Base-by-base conservation (phyloP, 53 echinoderm and acorn worm genomes). In the Astropecten irregularis region DNA sequence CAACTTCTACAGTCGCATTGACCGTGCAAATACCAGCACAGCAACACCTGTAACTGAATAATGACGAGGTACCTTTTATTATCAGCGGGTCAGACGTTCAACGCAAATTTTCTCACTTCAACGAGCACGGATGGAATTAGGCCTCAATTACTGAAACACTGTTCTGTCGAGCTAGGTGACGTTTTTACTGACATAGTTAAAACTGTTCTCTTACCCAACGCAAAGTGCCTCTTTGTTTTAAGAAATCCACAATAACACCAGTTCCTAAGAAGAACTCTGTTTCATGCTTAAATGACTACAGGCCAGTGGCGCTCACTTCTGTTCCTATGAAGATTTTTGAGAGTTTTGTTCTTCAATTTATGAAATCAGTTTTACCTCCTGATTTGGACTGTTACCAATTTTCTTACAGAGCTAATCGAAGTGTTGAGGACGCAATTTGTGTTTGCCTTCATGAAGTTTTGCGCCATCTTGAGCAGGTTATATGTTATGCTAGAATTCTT, bases 1-100 rank as follows among this genome's bases (percentile, higher is more conserved):
- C 33, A 34, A 66, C 22, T 82, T 82, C 47, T 82, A 66, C 65
- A 25, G 62, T 33, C 65, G 49, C 33, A 66, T 66, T 67, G 82
- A 82, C n/a, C 40, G 42, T 37, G 82, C 15, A 34, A 77, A 77
- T 37, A 62, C 39, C 63, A 81, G 63, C 20, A 22, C 40, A n/a
- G 26, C 81, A 62, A 2, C 42, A 2, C 81, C 60, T 19, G 59
- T 18, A 20, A 59, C 51, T 51, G 51, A n/a, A 51, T 14, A 51
- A 20, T 36, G 59, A 58, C 39, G 59, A 57, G 26, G 61, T 60
- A 21, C 77, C 77, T 58, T 81, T 81, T 18, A 28, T 61, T 7
- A 81, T 81, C 20, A 63, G 26, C 36, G 63, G 25, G 31, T 42
- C 19, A 11, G 32, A 36, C 21, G 59, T 51, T 16, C 9, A 51